These are phyloP conservation scores for Pica pica DNA, from an alignment of 2,113 vertebrate species.

Conservation along the genomic window DNA sequence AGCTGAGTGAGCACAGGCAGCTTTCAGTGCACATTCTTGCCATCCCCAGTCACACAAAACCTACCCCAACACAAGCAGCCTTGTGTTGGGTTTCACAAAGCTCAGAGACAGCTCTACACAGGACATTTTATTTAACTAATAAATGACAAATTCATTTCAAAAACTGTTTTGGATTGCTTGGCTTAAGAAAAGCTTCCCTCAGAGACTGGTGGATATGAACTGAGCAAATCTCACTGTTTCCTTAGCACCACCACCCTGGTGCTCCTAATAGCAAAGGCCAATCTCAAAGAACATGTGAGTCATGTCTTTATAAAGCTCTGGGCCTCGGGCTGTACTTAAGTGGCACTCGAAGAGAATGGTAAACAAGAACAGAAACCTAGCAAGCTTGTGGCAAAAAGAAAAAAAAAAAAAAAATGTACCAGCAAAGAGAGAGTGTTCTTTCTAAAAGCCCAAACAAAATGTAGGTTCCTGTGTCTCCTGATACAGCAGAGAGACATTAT, in stretches of 20 bases:
- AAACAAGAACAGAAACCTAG: not conserved
- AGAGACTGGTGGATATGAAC: not conserved
- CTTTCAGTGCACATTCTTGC: not conserved
- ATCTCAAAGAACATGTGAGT: not conserved
- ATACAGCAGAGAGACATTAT: not conserved
- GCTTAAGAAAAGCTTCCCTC: not conserved
- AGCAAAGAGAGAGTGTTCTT: not conserved
- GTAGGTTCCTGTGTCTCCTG: not conserved
- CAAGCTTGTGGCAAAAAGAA: not conserved
- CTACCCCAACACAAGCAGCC: not conserved
- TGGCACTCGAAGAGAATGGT: not conserved
- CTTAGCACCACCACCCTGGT: fast-evolving
- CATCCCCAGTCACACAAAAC: not conserved
- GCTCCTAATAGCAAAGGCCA: not conserved
- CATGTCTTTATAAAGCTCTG: not conserved
- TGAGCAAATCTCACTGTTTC: not conserved
- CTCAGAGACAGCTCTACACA: not conserved
- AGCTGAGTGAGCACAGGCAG: fast-evolving
- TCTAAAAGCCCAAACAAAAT: not conserved
- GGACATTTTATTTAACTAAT: not conserved
- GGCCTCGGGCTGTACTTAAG: not conserved
- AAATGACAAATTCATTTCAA: not conserved
- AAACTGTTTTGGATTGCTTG: not conserved
- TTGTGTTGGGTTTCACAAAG: not conserved
- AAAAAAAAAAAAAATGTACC: not conserved